These are phyloP conservation scores for Neotoma lepida DNA, from an alignment of 2,113 vertebrate species.

Conservation along the genomic window DNA sequence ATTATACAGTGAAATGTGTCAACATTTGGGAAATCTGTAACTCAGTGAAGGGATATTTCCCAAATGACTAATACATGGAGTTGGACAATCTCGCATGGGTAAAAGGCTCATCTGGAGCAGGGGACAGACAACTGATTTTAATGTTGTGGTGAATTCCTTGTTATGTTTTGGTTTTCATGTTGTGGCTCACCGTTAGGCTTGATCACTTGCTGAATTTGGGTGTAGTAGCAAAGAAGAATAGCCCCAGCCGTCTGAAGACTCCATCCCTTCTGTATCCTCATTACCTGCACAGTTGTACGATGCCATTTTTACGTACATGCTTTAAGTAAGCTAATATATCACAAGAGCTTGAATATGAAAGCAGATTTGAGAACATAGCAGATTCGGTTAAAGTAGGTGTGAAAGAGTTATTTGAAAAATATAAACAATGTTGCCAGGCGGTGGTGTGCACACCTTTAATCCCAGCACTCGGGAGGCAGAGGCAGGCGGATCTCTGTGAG, in stretches of 20 bases:
- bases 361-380: neutral
- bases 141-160: neutral
- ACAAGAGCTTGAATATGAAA: neutral
- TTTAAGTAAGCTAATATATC: neutral
- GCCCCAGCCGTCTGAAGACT: neutral
- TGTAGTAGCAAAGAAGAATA: neutral
- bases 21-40: neutral
- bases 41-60: constrained; percentile 33
- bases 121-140: neutral
- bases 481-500: no score
- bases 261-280: neutral
- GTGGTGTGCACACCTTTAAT: no score
- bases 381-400: neutral
- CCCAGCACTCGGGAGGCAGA: no score
- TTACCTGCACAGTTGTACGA: neutral
- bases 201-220: constrained; percentile 21
- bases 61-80: constrained; percentile 5
- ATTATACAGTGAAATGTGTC: neutral
- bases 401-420: constrained; percentile 15
- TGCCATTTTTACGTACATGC: neutral
- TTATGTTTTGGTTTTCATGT: neutral
- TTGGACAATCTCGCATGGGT: neutral
- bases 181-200: neutral
- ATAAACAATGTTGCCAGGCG: no score
- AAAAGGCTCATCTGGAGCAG: neutral